Evolutionary conservation across 2,797 vertebrate species (phyloP).

Genomic region (Muscicapa striata): DNA sequence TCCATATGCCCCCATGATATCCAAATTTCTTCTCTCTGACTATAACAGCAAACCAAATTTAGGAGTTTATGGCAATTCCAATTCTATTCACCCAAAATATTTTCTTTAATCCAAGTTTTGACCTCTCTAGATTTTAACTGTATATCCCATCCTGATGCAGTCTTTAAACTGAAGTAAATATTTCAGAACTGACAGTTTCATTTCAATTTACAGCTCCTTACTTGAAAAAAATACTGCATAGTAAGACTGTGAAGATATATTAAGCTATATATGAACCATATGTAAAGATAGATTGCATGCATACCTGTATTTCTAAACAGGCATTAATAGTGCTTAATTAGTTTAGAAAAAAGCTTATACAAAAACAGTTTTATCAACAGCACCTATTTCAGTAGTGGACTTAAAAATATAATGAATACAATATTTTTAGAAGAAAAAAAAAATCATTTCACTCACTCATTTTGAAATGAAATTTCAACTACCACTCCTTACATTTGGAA

Average conservation of each 20-base stretch:
- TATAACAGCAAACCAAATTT: not conserved
- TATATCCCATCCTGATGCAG: not conserved
- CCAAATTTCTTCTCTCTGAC: conserved; percentile 3
- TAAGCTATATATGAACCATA: not conserved
- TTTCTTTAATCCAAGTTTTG: not conserved
- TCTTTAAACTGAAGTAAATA: not conserved
- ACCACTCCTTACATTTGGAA: not conserved
- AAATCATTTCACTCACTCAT: accelerated
- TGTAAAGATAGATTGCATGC: not conserved
- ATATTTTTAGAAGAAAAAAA: not conserved
- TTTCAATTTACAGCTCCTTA: not conserved
- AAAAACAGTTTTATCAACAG: not conserved
- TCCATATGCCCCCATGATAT: not conserved
- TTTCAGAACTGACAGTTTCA: not conserved
- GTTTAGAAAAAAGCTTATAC: not conserved
- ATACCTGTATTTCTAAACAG: not conserved
- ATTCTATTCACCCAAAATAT: not conserved
- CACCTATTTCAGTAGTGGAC: not conserved
- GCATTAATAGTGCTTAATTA: not conserved
- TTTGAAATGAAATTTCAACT: not conserved
- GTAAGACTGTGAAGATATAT: not conserved
- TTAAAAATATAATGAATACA: not conserved
- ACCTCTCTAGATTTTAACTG: not conserved
- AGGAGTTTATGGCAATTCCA: not conserved
- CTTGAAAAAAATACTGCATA: not conserved